Conservation (phyloP, 1,140 invertebrate species). For the Rhynchophorus ferrugineus region DNA sequence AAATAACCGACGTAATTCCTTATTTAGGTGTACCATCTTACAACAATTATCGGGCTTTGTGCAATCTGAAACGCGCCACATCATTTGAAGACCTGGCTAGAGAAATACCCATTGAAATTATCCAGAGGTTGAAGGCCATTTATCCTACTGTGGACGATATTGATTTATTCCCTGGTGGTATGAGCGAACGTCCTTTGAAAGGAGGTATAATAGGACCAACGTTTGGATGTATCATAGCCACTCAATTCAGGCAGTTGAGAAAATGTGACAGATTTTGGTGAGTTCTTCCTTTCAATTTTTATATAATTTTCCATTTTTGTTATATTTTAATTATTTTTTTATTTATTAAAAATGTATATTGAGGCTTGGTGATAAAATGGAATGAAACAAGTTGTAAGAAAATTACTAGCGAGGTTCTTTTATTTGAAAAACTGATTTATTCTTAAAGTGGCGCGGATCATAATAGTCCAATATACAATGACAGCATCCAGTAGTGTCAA, state of each 20-base stretch:
- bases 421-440: no score
- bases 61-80: constrained; percentile 70
- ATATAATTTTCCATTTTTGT: background rate
- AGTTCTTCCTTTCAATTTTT: constrained; percentile 63
- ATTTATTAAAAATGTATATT: no score
- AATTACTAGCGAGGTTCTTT: no score
- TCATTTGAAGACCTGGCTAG: constrained; percentile 72
- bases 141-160: constrained; percentile 86
- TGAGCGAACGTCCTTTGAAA: constrained; percentile 75
- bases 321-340: no score
- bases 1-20: background rate
- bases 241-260: constrained; percentile 83
- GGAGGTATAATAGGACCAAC: constrained; percentile 91
- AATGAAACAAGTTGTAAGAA: no score
- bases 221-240: constrained; percentile 91
- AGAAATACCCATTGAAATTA: constrained; percentile 79
- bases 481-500: no score
- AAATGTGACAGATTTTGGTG: constrained; percentile 91
- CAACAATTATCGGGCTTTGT: constrained; percentile 63
- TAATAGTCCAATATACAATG: no score
- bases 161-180: constrained; percentile 89
- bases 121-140: constrained; percentile 70
- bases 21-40: constrained; percentile 19
- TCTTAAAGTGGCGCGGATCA: no score
- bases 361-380: no score